A percentile compares a stretch with the other conserved stretches of the same genome.
Conservation (phyloP, 2,888 invertebrate genomes). For the Lagria hirta region DNA sequence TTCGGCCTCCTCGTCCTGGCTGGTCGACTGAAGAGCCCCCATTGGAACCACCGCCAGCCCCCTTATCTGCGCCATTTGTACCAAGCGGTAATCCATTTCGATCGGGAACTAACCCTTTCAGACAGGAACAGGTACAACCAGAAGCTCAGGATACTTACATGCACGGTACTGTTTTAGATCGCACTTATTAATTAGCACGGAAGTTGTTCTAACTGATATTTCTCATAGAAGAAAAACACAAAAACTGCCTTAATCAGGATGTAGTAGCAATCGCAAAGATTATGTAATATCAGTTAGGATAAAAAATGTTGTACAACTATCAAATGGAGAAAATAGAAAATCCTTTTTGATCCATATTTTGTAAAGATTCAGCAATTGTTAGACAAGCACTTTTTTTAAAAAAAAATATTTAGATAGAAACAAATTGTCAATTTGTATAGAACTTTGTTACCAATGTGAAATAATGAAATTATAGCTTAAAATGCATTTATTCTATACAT, state of each 20-base stretch:
- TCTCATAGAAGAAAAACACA: background rate
- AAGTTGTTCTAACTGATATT: conserved; percentile 3
- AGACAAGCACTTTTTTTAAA: conserved; percentile 38
- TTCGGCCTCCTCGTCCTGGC: conserved; percentile 32
- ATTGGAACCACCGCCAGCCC: conserved; percentile 21
- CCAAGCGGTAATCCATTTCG: conserved; percentile 44
- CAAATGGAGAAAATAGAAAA: conserved; percentile 3
- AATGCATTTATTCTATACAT: conserved; percentile 2
- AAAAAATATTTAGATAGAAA: conserved; percentile 42
- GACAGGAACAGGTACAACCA: conserved; percentile 63
- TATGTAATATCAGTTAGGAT: no score
- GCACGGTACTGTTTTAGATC: conserved; percentile 57
- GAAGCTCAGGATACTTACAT: conserved; percentile 62
- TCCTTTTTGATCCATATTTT: conserved; percentile 26
- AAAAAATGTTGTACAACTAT: conserved; percentile 15
- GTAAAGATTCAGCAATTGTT: conserved; percentile 39
- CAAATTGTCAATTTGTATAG: conserved; percentile 49
- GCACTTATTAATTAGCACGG: conserved; percentile 56
- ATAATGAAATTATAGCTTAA: conserved; percentile 9
- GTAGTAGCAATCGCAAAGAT: no score
- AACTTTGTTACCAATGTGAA: conserved; percentile 24
- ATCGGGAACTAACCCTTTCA: conserved; percentile 48
- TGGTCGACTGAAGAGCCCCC: conserved; percentile 11
- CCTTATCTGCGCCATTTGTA: conserved; percentile 27
- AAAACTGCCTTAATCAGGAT: no score